phyloP scores from a whole-genome alignment of 2,888 invertebrate genomes.

The Rotaria sp. region DNA sequence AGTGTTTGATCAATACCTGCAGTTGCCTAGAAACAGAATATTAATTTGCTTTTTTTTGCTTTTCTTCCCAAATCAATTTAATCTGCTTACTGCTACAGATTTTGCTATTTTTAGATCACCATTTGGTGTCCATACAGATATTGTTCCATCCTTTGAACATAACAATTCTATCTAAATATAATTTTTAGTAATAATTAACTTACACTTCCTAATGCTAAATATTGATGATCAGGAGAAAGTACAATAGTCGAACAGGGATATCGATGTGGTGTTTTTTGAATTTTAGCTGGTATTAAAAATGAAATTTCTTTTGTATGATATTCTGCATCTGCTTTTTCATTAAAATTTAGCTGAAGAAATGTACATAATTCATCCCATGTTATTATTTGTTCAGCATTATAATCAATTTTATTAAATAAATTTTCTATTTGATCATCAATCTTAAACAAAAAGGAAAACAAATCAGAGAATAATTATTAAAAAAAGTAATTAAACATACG shows the following conservation, averaged over 20 bases:
- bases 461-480: no score
- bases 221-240: slow-evolving; percentile 49
- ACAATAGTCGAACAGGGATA: slow-evolving; percentile 51
- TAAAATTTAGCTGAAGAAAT: slow-evolving; percentile 56
- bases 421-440: slow-evolving; percentile 46
- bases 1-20: not conserved
- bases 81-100: slow-evolving; percentile 49
- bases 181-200: not conserved
- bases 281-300: slow-evolving; percentile 52
- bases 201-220: slow-evolving; percentile 34
- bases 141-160: slow-evolving; percentile 50
- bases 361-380: slow-evolving; percentile 57
- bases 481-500: not conserved
- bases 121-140: slow-evolving; percentile 53
- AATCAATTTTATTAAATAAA: slow-evolving; percentile 55
- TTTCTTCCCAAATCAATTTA: no score
- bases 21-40: not conserved
- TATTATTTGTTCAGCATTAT: slow-evolving; percentile 53
- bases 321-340: slow-evolving; percentile 54
- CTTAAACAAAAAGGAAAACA: not conserved
- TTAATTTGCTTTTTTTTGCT: no score
- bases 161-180: not conserved
- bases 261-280: slow-evolving; percentile 51
- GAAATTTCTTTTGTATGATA: slow-evolving; percentile 49
- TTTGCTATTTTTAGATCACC: slow-evolving; percentile 50